Evolutionary conservation across 2,888 invertebrate genomes (phyloP).

Genomic region (Proisotoma minuta): DNA sequence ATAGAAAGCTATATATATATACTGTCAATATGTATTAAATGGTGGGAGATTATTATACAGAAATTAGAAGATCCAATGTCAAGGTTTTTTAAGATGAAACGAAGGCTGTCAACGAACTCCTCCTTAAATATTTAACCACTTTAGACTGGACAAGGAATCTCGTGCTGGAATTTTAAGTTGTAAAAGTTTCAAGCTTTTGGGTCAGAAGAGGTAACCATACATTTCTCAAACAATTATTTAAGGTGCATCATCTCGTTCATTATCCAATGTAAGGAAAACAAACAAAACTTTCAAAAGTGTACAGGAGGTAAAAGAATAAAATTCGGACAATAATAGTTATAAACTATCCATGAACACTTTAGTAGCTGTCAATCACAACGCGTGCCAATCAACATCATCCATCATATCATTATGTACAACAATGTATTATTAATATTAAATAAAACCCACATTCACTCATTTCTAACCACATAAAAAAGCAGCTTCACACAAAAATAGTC

Average conservation of each 20-base stretch:
- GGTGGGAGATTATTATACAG: not conserved
- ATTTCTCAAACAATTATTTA: too few species aligned
- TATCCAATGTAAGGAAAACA: constrained; percentile 10
- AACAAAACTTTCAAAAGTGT: not conserved
- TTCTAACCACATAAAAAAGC: too few species aligned
- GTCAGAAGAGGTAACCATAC: too few species aligned
- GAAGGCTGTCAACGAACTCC: constrained; percentile 39
- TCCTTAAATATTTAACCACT: constrained; percentile 23
- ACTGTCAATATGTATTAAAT: not conserved
- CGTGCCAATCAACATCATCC: constrained; percentile 42
- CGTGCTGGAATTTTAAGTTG: not conserved
- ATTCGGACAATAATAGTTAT: not conserved
- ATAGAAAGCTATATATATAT: not conserved
- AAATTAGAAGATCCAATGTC: constrained; percentile 25
- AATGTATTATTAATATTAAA: constrained; percentile 8
- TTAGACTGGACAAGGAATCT: not conserved
- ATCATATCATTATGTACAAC: constrained; percentile 18
- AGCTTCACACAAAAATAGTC: too few species aligned
- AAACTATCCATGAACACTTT: too few species aligned
- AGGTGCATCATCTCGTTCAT: too few species aligned
- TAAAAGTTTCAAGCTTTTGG: not conserved
- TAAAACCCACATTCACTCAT: not conserved
- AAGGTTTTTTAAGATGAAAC: constrained; percentile 39
- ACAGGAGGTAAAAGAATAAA: not conserved
- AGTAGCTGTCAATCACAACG: constrained; percentile 17